Percentiles rank a stretch among this genome's conserved stretches.
Evolutionary conservation across 2,888 invertebrate species (phyloP).

Genomic region (Habroteleia sp.): DNA sequence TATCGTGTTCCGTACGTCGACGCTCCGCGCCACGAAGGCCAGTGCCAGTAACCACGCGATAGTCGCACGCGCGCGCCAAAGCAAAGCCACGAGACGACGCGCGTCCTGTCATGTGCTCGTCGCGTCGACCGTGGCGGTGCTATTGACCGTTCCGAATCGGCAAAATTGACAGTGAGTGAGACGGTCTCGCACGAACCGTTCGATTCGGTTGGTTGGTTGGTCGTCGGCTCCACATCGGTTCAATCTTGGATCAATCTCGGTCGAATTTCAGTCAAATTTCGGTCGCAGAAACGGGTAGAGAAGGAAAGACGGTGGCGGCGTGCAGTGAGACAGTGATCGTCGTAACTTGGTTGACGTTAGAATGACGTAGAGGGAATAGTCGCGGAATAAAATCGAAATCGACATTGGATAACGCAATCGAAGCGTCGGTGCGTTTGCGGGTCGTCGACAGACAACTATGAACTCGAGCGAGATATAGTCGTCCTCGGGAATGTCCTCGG

Average conservation of each 20-base stretch:
- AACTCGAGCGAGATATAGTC: slow-evolving; percentile 57
- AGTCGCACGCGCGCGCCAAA: slow-evolving; percentile 36
- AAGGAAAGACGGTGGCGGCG: background rate
- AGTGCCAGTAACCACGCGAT: slow-evolving; percentile 39
- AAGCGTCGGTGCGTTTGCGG: slow-evolving; percentile 9
- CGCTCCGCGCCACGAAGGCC: slow-evolving; percentile 45
- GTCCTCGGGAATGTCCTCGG: slow-evolving; percentile 4
- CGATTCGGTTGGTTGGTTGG: too few species aligned
- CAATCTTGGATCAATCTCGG: too few species aligned
- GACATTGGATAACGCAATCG: too few species aligned
- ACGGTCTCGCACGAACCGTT: background rate
- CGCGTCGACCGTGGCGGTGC: slow-evolving; percentile 51
- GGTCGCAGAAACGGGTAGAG: too few species aligned
- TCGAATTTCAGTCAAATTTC: too few species aligned
- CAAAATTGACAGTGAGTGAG: slow-evolving; percentile 2
- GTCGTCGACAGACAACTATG: slow-evolving; percentile 36
- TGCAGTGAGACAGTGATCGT: too few species aligned
- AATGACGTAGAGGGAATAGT: slow-evolving; percentile 6
- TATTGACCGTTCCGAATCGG: slow-evolving; percentile 10
- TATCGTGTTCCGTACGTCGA: slow-evolving; percentile 69
- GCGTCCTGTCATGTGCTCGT: slow-evolving; percentile 50
- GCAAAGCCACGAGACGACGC: slow-evolving; percentile 46
- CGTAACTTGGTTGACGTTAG: background rate
- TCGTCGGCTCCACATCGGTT: too few species aligned
- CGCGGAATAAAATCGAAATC: too few species aligned